Conservation (phyloP, 37 sponge, comb jelly and placozoan genomes). For the Geodia barretti region DNA sequence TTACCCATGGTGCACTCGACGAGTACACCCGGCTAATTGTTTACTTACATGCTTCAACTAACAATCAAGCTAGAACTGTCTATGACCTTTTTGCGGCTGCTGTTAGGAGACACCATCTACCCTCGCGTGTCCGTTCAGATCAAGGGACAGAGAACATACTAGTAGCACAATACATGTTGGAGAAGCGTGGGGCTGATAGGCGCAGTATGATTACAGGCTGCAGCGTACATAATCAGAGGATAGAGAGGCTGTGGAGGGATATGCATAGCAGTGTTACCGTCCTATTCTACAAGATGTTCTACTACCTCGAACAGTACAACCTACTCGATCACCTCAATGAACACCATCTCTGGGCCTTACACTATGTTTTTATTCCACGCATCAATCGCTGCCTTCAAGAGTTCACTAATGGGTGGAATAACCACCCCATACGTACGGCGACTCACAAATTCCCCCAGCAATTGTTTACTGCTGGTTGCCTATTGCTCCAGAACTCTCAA, state of each 20-base stretch:
- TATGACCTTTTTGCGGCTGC: slow-evolving; percentile 14
- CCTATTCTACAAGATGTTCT: slow-evolving; percentile 32
- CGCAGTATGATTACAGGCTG: slow-evolving; percentile 29
- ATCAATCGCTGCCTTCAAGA: slow-evolving; percentile 12
- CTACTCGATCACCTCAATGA: slow-evolving; percentile 48
- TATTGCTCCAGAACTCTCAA: neutral
- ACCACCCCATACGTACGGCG: slow-evolving; percentile 35
- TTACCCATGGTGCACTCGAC: slow-evolving; percentile 62
- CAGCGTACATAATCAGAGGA: slow-evolving; percentile 35
- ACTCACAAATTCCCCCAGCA: slow-evolving; percentile 24
- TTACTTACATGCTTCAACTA: slow-evolving; percentile 20
- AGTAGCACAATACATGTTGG: slow-evolving; percentile 42
- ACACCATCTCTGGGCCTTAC: slow-evolving; percentile 25
- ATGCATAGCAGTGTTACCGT: slow-evolving; percentile 33
- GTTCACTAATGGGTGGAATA: slow-evolving; percentile 39
- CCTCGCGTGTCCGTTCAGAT: slow-evolving; percentile 29
- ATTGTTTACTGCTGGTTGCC: slow-evolving; percentile 9
- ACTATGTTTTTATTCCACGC: slow-evolving; percentile 38
- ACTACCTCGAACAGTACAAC: slow-evolving; percentile 43
- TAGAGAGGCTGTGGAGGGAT: slow-evolving; percentile 44
- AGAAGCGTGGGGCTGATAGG: slow-evolving; percentile 32
- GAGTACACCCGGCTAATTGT: slow-evolving; percentile 29
- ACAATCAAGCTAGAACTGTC: slow-evolving; percentile 21
- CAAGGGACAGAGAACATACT: slow-evolving; percentile 40
- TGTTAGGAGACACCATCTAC: slow-evolving; percentile 10